phyloP scores from a whole-genome alignment of 2,888 invertebrate genomes.

The Oscheius sp. region DNA sequence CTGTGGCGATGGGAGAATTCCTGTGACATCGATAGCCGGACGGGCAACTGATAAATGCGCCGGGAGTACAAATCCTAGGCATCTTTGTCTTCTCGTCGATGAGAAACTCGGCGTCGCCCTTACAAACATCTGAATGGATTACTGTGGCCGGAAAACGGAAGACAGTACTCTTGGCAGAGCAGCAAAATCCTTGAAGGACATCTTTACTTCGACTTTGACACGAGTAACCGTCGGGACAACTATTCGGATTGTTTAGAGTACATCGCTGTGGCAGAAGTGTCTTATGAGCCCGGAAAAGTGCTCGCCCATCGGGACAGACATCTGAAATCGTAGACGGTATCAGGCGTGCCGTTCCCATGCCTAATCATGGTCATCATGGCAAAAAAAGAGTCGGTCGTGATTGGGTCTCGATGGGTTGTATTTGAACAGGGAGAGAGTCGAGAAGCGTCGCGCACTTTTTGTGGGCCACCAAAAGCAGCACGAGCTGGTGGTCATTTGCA shows the following conservation, averaged over 20 bases:
- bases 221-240: constrained; percentile 64
- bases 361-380: constrained; percentile 1
- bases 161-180: constrained; percentile 60
- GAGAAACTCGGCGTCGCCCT: constrained; percentile 63
- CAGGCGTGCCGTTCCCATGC: background rate
- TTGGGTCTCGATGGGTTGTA: constrained; percentile 20
- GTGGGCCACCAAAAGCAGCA: constrained; percentile 18
- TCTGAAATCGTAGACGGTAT: constrained; percentile 46
- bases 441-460: constrained; percentile 31
- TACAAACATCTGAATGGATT: constrained; percentile 62
- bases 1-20: constrained; percentile 42
- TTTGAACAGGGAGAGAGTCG: constrained; percentile 20
- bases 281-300: constrained; percentile 61
- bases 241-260: constrained; percentile 59
- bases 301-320: constrained; percentile 67
- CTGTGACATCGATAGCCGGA: constrained; percentile 65
- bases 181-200: constrained; percentile 69
- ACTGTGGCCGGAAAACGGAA: background rate
- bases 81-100: constrained; percentile 67
- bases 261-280: constrained; percentile 64
- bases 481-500: constrained; percentile 11
- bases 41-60: constrained; percentile 66
- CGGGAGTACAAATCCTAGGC: constrained; percentile 68
- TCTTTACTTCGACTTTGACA: constrained; percentile 63
- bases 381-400: constrained; percentile 31